Evolutionary conservation across 2,797 vertebrate genomes (phyloP), one percentile per base, ranked within the genome.

Genomic region (Odontamblyopus lacepedii): DNA sequence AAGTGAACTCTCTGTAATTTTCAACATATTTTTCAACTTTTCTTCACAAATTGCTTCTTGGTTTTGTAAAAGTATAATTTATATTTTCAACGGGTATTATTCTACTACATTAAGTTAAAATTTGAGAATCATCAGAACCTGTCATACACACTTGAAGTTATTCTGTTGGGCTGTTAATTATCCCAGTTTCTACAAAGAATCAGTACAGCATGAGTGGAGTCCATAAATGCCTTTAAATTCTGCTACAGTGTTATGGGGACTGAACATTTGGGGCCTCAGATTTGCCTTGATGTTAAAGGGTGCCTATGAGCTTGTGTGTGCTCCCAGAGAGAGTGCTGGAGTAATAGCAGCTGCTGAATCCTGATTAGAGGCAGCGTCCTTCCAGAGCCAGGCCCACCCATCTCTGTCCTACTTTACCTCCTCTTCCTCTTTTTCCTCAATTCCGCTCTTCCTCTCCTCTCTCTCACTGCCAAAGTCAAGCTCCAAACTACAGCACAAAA

Each of bases 291-390:
- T 91, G 77, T 83, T 85, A 73, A 82, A 86, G 84, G 78, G 77
- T 77, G 76, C 85, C 83, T 67, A 78, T 71, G 77, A 78, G 85
- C 89, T 88, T 76, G 75, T 82, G 76, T 73, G 68, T 78, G 67
- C 72, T 88, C 83, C 85, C 87, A 72, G 62, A 79, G 86, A 84
- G 87, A 87, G 79, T 26, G 26, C 81, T 77, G 84, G 83, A 87
- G 90, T 92, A 91, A 92, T 90, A 89, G 87, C 90, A 92, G 89
- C 90, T 91, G 90, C 81, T 91, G 83, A 84, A 85, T 83, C 84
- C 89, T 92, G 90, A 93, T 91, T 91, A 90, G 87, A 84, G 79
- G 76, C 80, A 81, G 51, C 65, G 84, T 91, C 84, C 83, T 86
- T 79, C 79, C 86, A 83, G 79, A 84, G 82, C 83, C 78, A 71